phyloP scores from a whole-genome alignment of 2,797 vertebrate species.

The Microcaecilia unicolor region DNA sequence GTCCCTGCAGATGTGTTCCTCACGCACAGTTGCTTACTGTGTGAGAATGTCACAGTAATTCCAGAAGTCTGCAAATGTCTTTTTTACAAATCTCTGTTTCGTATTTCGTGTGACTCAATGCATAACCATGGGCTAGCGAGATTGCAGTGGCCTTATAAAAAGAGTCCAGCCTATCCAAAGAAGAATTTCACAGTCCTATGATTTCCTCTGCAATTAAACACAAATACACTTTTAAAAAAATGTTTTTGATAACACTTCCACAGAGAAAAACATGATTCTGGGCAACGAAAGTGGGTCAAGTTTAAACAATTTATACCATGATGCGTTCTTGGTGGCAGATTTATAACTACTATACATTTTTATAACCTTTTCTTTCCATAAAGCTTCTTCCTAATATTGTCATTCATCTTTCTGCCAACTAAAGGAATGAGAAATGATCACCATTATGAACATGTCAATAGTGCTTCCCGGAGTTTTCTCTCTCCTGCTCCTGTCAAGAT shows the following conservation, averaged over 20 bases:
- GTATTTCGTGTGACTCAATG: constrained; percentile 3
- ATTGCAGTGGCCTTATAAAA: background rate
- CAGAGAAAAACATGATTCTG: too few species aligned
- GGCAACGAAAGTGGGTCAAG: constrained; percentile 4
- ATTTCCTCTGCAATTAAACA: constrained; percentile 8
- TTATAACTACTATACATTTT: too few species aligned
- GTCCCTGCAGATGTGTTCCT: background rate
- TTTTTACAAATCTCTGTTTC: too few species aligned
- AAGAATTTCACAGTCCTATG: background rate
- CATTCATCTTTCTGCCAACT: too few species aligned
- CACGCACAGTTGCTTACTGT: background rate
- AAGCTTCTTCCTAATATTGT: too few species aligned
- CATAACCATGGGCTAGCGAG: constrained; percentile 9
- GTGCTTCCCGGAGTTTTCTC: too few species aligned
- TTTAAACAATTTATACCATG: constrained; percentile 18
- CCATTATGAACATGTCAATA: too few species aligned
- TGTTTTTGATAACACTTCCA: too few species aligned
- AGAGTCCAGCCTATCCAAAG: background rate
- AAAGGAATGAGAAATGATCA: too few species aligned
- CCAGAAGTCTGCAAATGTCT: constrained; percentile 9
- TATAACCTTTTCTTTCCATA: too few species aligned
- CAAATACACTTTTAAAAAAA: background rate
- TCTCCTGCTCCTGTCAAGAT: too few species aligned
- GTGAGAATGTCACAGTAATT: constrained; percentile 17
- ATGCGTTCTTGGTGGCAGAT: constrained; percentile 12